Conservation (phyloP, 2,113 vertebrate species). For the Herpetotheres cachinnans region DNA sequence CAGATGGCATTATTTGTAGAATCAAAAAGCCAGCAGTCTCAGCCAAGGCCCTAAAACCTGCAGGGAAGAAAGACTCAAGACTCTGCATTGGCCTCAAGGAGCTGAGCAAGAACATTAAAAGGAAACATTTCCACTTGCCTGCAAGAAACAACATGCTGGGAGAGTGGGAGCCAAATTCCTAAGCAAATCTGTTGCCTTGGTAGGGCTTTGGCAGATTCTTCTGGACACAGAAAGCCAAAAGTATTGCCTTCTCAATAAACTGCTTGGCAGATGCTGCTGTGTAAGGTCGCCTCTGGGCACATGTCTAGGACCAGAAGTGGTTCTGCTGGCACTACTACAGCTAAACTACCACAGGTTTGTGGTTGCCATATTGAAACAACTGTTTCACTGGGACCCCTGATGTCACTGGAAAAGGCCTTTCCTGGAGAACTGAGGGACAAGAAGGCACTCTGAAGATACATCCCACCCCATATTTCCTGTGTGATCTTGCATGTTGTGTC, state of each 20-base stretch:
- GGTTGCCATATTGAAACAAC: neutral
- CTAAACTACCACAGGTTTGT: neutral
- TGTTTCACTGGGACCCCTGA: neutral
- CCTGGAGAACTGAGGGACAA: neutral
- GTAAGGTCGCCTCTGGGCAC: neutral
- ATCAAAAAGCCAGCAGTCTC: neutral
- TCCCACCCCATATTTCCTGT: neutral
- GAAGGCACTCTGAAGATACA: neutral
- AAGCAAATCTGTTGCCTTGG: conserved; percentile 25
- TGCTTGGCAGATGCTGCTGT: neutral
- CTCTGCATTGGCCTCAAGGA: conserved; percentile 2
- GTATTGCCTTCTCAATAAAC: neutral
- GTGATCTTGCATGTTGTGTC: neutral
- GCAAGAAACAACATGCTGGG: neutral
- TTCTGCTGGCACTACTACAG: neutral
- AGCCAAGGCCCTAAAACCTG: neutral
- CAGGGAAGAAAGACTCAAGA: neutral
- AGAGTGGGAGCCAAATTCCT: neutral
- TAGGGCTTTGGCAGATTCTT: neutral
- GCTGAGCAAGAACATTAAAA: neutral
- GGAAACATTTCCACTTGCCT: neutral
- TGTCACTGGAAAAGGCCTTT: neutral
- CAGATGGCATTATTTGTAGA: conserved; percentile 51
- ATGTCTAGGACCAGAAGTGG: neutral
- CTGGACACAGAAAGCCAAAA: neutral